These are phyloP conservation scores for Leptinotarsa undecemlineata DNA, from an alignment of 1,140 invertebrate genomes.

Conservation along the genomic window DNA sequence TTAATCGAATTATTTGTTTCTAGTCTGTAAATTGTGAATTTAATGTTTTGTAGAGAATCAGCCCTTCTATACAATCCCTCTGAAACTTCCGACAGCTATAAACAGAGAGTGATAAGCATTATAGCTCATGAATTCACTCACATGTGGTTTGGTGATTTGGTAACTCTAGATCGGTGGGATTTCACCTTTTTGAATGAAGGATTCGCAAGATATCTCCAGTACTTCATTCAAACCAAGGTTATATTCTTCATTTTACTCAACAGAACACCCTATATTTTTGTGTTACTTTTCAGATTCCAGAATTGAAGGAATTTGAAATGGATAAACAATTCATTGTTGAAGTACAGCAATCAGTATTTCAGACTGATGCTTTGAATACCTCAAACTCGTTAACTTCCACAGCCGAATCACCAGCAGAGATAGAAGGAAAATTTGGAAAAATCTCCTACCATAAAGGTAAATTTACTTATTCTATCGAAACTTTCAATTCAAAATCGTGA, in stretches of 20 bases:
- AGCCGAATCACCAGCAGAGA: conserved; percentile 37
- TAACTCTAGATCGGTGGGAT: conserved; percentile 61
- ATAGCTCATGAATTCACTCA: conserved; percentile 68
- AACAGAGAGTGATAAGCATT: conserved; percentile 59
- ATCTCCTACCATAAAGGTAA: conserved; percentile 63
- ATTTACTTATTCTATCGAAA: background rate
- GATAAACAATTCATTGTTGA: conserved; percentile 56
- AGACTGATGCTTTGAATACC: conserved; percentile 38
- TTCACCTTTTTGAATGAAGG: conserved; percentile 60
- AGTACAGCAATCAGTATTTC: conserved; percentile 54
- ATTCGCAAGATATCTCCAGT: conserved; percentile 57
- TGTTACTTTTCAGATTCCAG: conserved; percentile 18
- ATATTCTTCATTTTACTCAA: background rate
- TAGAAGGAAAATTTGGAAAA: conserved; percentile 62
- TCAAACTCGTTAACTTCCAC: conserved; percentile 51
- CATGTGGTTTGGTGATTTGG: conserved; percentile 74
- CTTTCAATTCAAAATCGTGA: no score
- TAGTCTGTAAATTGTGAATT: no score
- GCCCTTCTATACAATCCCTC: conserved; percentile 61
- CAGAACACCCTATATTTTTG: background rate
- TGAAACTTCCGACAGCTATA: conserved; percentile 54
- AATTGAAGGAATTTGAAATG: conserved; percentile 37
- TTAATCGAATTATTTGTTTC: no score
- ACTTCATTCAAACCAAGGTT: conserved; percentile 28
- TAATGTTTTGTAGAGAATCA: conserved; percentile 58